Evolutionary conservation across 2,113 vertebrate species (phyloP), one percentile per base, ranked within the genome.

Genomic region (Raja brachyura): DNA sequence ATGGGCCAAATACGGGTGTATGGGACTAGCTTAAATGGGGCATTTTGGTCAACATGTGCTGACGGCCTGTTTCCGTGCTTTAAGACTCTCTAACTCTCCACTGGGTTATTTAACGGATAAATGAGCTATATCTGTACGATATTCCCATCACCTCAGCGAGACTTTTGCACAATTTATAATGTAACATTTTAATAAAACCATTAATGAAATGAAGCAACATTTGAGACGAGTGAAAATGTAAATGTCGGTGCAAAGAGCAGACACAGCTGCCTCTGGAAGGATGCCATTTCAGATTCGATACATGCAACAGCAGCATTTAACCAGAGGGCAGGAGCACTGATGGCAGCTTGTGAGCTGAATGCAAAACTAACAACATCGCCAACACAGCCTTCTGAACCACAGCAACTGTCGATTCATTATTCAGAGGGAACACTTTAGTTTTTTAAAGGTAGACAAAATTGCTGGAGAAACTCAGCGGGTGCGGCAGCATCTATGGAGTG

Each of bases 251-350:
- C 73, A 48, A 92, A 73, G 39, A 13, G 90, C 25, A 70, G 66
- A 31, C 39, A 25, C 90, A 54, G 22, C 33, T 92, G 90, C 1
- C 11, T 10, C 90, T 92, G 68, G 90, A 92, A 73, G 9, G 1
- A 18, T 92, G 68, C 90, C 22, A 73, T 92, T 92, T 92, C 33
- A 13, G 33, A 92, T 74, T 74, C 20, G 66, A 70, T 92, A 73
- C 66, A 66, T 74, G 66, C 33, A 92, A 25, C 66, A 92, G 59
- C 90, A 73, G 59, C 83, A 70, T 73, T 33, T 7, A 48, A 92
- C 61, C 59, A 33, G 31, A 92, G 66, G 88, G 88, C 86, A 92
- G 18, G 31, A 73, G 25, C 33, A 39, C 20, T 33, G 63, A 33
- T 18, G 3, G n/a, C 86, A 68, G 86, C 86, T 66, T 90, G 1